phyloP scores from a whole-genome alignment of 2,888 invertebrate genomes.

The Cynaeus angustus region DNA sequence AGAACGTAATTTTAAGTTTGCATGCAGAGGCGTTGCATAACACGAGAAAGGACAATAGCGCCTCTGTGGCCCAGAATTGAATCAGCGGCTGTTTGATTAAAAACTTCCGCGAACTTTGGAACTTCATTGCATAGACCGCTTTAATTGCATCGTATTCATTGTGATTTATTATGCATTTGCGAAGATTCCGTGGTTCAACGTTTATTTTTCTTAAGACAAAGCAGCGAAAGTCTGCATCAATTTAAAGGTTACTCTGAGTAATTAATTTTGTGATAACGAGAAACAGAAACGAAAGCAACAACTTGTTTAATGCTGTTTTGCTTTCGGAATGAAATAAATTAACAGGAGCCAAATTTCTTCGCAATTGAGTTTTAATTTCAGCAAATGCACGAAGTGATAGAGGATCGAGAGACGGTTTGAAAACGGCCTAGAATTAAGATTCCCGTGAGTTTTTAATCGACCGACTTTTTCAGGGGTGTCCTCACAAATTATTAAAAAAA shows the following conservation, averaged over 20 bases:
- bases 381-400: background rate
- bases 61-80: slow-evolving; percentile 67
- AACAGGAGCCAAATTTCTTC: background rate
- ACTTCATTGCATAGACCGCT: slow-evolving; percentile 65
- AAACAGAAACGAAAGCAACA: background rate
- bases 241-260: background rate
- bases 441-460: no score
- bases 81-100: slow-evolving; percentile 69
- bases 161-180: slow-evolving; percentile 67
- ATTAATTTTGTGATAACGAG: slow-evolving; percentile 4
- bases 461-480: no score
- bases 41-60: slow-evolving; percentile 65
- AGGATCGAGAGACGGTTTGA: no score
- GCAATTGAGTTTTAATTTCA: background rate
- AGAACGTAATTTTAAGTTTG: slow-evolving; percentile 68
- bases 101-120: slow-evolving; percentile 66
- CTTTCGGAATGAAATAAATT: background rate
- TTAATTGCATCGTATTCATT: slow-evolving; percentile 67
- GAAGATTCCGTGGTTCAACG: slow-evolving; percentile 52
- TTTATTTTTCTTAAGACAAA: slow-evolving; percentile 24
- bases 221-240: no score
- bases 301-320: slow-evolving; percentile 4
- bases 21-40: slow-evolving; percentile 64
- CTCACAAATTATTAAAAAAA: no score
- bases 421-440: no score